Conservation (phyloP, 2,113 vertebrate genomes). For the Siphamia tubifer region DNA sequence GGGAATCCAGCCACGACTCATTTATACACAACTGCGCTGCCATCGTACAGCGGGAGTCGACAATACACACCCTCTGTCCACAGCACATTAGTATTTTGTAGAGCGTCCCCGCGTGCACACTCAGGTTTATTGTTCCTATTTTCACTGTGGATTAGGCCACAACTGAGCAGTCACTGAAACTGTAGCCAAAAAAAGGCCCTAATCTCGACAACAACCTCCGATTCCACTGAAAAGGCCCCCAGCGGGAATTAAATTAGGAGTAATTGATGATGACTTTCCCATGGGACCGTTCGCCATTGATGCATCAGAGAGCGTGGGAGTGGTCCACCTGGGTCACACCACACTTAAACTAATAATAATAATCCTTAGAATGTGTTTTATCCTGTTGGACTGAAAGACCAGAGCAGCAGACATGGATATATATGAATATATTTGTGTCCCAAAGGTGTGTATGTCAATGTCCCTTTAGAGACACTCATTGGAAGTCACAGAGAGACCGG, state of each 20-base stretch:
- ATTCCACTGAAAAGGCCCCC: conserved; percentile 16
- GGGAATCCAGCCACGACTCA: conserved; percentile 54
- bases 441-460: too few relatives aligned
- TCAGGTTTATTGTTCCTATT: conserved; percentile 46
- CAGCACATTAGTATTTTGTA: conserved; percentile 60
- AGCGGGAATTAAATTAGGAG: conserved; percentile 36
- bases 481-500: too few relatives aligned
- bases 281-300: conserved; percentile 5
- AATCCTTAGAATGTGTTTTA: background rate
- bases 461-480: too few relatives aligned
- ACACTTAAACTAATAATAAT: background rate
- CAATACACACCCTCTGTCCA: conserved; percentile 34
- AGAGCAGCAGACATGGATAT: too few relatives aligned
- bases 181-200: conserved; percentile 41
- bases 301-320: background rate
- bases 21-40: conserved; percentile 48
- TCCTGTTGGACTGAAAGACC: background rate
- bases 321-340: background rate
- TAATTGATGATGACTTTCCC: conserved; percentile 48
- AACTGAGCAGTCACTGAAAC: conserved; percentile 48
- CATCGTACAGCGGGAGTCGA: background rate
- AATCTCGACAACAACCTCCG: conserved; percentile 27
- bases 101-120: conserved; percentile 34
- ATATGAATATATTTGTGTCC: background rate
- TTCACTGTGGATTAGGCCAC: conserved; percentile 49